Evolutionary conservation across 2,888 invertebrate species (phyloP).

Genomic region (Uloborus plumipes): DNA sequence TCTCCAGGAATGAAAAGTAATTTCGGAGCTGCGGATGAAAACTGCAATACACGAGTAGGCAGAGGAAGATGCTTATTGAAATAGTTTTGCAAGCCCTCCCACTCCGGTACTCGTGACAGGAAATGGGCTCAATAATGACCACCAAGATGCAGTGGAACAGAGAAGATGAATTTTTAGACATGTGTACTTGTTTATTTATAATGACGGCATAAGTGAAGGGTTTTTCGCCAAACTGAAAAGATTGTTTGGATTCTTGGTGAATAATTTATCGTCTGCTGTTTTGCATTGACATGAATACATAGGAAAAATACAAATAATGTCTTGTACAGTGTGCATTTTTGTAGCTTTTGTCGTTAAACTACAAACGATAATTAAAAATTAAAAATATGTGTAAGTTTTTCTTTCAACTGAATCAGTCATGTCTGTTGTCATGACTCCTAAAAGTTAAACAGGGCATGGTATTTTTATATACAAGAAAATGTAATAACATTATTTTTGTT

Average conservation of each 20-base stretch:
- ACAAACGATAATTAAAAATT: too few species aligned
- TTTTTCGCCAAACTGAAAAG: too few species aligned
- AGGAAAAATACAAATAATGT: background rate
- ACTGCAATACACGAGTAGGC: conserved; percentile 15
- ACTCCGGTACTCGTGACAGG: conserved; percentile 13
- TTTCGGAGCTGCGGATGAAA: conserved; percentile 35
- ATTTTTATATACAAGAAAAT: too few species aligned
- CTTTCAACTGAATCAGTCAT: too few species aligned
- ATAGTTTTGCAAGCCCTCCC: conserved; percentile 25
- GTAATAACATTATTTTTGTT: too few species aligned
- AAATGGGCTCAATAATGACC: conserved; percentile 31
- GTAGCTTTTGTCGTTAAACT: too few species aligned
- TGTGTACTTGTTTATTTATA: conserved; percentile 40
- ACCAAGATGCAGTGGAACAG: background rate
- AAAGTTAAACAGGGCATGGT: too few species aligned
- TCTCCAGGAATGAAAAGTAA: conserved; percentile 34
- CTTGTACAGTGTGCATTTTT: too few species aligned
- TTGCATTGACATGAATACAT: background rate
- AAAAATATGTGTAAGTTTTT: too few species aligned
- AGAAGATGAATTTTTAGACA: conserved; percentile 20
- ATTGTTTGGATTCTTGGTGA: too few species aligned
- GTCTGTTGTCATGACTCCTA: too few species aligned
- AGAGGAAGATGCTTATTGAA: conserved; percentile 36
- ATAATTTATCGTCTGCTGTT: background rate
- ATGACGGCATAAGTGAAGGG: background rate